Base-by-base conservation (phyloP, 1,140 invertebrate species). In the Tyrophagus putrescentiae region DNA sequence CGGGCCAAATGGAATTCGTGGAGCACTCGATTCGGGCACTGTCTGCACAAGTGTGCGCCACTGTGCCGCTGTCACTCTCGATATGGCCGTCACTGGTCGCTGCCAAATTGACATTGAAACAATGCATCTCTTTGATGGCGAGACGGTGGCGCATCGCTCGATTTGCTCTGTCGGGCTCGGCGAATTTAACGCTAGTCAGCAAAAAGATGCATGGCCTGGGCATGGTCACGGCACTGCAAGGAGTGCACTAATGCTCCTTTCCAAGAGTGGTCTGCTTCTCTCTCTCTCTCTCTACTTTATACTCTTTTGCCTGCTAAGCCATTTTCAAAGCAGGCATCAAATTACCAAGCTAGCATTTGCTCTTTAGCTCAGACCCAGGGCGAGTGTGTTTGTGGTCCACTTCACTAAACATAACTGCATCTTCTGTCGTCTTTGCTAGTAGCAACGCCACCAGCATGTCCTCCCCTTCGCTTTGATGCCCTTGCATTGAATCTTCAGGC, bases 61-160 rank as follows among this genome's bases (percentile, higher is more conserved):
- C 7, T 48, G 45, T 48, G 45, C 7, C 9, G 45, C 45, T 48
- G 45, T 48, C 45, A 48, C 45, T 48, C 7, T 18, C 45, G 45
- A 48, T 48, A 48, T 48, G 45, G 45, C 7, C 45, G 31, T 48
- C 45, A 48, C 45, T 6, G 45, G 45, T 6, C 31, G 13, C 21
- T 48, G 45, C 45, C 45, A 48, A 48, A 48, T 48, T 48, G 45
- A 48, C 45, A 48, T 48, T 48, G 45, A 48, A 48, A 48, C 45
- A 48, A 48, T 48, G 45, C 45, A 48, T 48, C 45, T 48, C 45
- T 6, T 48, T 48, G 7, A 48, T 48, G 18, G 7, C 7, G 13
- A 25, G 45, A 21, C 45, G 31, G 13, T 48, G 45, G 7, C 45
- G 9, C 7, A n/a, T n/a, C 7, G 45, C 18, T 7, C 45, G 13